Conservation (phyloP, 1,140 invertebrate species). For the Drosophila pseudoananassae region DNA sequence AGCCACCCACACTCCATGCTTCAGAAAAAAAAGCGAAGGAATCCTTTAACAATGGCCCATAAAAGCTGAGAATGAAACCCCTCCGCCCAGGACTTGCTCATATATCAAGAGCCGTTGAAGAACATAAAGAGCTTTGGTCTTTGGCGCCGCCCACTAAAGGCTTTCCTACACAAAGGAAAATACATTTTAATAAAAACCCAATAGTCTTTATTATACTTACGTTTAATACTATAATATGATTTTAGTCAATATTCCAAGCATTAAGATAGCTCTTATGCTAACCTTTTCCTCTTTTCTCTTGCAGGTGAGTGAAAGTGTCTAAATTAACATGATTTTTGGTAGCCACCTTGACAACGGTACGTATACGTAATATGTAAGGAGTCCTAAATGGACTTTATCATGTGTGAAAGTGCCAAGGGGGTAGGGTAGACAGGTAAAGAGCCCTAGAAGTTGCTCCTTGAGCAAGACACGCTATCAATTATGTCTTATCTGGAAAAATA, state of each 20-base stretch:
- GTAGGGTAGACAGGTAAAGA: background rate
- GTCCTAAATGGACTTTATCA: slow-evolving; percentile 35
- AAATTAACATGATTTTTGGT: slow-evolving; percentile 31
- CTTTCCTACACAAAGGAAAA: slow-evolving; percentile 30
- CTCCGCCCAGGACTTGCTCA: slow-evolving; percentile 37
- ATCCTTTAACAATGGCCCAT: slow-evolving; percentile 45
- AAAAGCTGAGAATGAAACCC: slow-evolving; percentile 17
- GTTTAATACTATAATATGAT: background rate
- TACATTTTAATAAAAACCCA: slow-evolving; percentile 2
- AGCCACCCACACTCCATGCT: slow-evolving; percentile 23
- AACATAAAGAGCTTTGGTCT: slow-evolving; percentile 64
- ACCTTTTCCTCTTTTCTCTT: slow-evolving; percentile 24
- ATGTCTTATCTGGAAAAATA: slow-evolving; percentile 23
- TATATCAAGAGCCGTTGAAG: slow-evolving; percentile 72
- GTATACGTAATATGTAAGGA: slow-evolving; percentile 57
- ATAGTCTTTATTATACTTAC: background rate
- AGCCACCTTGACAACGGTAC: slow-evolving; percentile 42
- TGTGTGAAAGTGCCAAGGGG: slow-evolving; percentile 25
- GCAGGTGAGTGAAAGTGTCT: slow-evolving; percentile 63
- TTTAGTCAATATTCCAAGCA: too few relatives aligned
- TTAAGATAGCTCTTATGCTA: slow-evolving; percentile 5
- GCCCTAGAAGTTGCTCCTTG: slow-evolving; percentile 29
- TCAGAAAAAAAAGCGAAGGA: slow-evolving; percentile 3
- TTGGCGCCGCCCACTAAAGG: slow-evolving; percentile 30
- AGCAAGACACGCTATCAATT: slow-evolving; percentile 28